Base-by-base conservation (phyloP, 1,140 invertebrate genomes). In the Paraescarpia echinospica region DNA sequence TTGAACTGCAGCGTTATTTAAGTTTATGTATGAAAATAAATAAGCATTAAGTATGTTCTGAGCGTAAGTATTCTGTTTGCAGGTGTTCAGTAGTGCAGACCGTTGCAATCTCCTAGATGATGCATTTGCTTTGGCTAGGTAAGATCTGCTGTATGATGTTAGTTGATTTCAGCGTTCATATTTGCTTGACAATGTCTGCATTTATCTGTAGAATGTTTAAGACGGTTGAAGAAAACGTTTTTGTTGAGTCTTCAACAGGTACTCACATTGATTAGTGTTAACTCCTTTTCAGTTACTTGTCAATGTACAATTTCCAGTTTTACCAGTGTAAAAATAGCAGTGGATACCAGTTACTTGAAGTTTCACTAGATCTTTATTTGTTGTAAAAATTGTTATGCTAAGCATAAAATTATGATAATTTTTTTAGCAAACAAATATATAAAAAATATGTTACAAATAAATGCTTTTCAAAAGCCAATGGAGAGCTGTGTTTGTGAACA, bases 21-120 rank as follows among this genome's bases (percentile, higher is more conserved):
- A 77, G 59, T 22, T 27, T 14, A 12, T 77, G 22, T 27, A 4
- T 77, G 59, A 51, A 51, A 51, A 51, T 51, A 51, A 51, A 51
- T 51, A 51, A 92, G n/a, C 33, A 90, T 92, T 93, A 22, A 93
- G 0, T 41, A 92, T 92, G 34, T 41, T 93, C 51, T 89, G 92
- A 89, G 22, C n/a, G 31, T 35, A 92, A 77, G 41, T 91, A 34
- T 91, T 34, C n/a, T 41, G 9, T 35, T 14, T 91, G 2, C 48
- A 91, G 91, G 92, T 92, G 33, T 93, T 95, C 97, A 98, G 94
- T 97, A 96, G 97, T 6, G 97, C 97, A 14, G 98, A 98, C 95
- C 96, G 98, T 93, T 97, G 97, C 0, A 97, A 97, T 95, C 96
- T 98, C 8, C 96, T 98, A 41, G 97, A 98, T 94, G 98, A 98